Evolutionary conservation across 1,140 invertebrate species (phyloP), one percentile per base, ranked within the genome.

Genomic region (Drosophila sucinea): DNA sequence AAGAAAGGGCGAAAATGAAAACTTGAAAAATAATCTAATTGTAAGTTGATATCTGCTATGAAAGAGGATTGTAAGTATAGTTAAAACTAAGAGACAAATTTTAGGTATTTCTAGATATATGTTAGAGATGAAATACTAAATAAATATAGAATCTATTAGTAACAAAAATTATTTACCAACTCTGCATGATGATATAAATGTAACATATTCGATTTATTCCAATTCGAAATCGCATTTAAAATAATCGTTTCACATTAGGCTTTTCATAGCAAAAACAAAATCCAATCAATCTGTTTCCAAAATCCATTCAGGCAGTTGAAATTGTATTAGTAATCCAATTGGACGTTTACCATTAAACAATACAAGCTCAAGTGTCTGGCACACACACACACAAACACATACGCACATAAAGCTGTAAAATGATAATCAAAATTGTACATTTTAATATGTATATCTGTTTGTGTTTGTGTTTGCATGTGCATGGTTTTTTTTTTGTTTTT

Each of bases 371-470:
- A 82, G 64, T 79, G 83, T 73, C 79, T 81, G 73, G 35, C 35
- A 38, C 35, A 38, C 0, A 11, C 35, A 10, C 33, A 35, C 8
- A 35, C 33, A 10, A 4, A n/a, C n/a, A 17, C 17, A 17, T 0
- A 25, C 40, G 51, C 38, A 58, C 70, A 78, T 86, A 81, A 81
- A 86, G 67, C 82, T 79, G 84, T 87, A 73, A 83, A 83, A 89
- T 89, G 79, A 87, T 86, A 86, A 86, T 83, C 83, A 83, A 71
- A 83, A 87, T 75, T 87, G 83, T 63, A 73, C 83, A 87, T 79
- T 87, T 82, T 73, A 83, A 87, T 87, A 87, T 77, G 25, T 27
- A 3, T 25, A n/a, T 27, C 23, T 27, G 44, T 23, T 6, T 47
- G 3, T 47, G 17, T 44, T 3, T 6, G 7, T 6, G 17, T 51